Evolutionary conservation across 1,140 invertebrate genomes (phyloP), one percentile per base, ranked within the genome.

Genomic region (Caligus rogercresseyi): DNA sequence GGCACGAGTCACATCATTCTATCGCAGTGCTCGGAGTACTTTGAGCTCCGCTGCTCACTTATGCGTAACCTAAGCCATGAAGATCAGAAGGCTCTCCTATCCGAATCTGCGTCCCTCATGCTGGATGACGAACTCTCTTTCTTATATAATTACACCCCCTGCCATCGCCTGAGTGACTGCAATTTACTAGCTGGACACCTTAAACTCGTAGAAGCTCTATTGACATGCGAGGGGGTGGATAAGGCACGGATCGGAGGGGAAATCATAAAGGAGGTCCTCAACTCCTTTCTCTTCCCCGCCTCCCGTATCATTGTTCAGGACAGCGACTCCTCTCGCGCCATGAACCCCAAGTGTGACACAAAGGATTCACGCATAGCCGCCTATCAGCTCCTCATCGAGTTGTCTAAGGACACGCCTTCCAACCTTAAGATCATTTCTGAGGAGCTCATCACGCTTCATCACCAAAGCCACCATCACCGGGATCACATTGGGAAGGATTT

Each of bases 271-370:
- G 72, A 75, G 23, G 65, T 78, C 19, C 67, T 78, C 3, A 66
- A 72, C 66, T 70, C 76, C 59, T 78, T 76, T 67, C 67, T 79
- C 61, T 78, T 79, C 65, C 77, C 77, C 31, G 75, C 76, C 14
- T 76, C 76, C 3, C 73, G 74, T 51, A 65, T 76, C 13, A 76
- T 77, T 63, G 69, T 72, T 67, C 71, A 67, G 16, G 67, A 67
- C 21, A 66, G 63, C 21, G 69, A 70, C 56, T 65, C 70, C 13
- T 61, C 25, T 4, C n/a, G 20, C 15, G 1, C 23, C 4, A 16
- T 18, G 15, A 43, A 60, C 24, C 73, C 75, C 4, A 75, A 75
- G 71, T 76, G 77, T 67, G 72, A 70, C 24, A 72, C 69, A 31
- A 66, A 68, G 23, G 73, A 74, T 52, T 76, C 75, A 11, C 67